These are phyloP conservation scores for Luidia sarsii DNA, from an alignment of 53 echinoderm and acorn worm species.

Conservation along the genomic window DNA sequence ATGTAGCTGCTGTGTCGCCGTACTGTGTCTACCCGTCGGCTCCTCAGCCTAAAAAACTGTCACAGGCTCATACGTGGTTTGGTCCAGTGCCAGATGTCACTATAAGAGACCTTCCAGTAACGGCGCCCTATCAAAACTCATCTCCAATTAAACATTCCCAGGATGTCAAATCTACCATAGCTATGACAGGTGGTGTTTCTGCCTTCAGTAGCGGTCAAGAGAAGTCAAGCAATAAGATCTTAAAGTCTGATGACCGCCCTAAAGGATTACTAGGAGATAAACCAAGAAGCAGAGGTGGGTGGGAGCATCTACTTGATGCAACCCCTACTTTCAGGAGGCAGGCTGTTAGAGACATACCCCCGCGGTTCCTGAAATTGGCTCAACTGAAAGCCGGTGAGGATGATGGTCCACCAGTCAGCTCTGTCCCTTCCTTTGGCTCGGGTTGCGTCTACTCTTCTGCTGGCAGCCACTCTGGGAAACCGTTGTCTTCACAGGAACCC, in stretches of 20 bases:
- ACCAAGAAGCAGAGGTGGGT: background rate
- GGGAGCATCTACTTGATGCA: background rate
- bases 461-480: background rate
- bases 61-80: too few species aligned
- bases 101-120: too few species aligned
- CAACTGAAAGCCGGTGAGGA: slow-evolving; percentile 3
- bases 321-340: background rate
- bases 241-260: background rate
- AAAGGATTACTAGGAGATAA: slow-evolving; percentile 19
- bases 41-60: slow-evolving; percentile 9
- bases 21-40: slow-evolving; percentile 14
- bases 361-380: slow-evolving; percentile 18
- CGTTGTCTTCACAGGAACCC: background rate
- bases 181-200: background rate
- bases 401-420: background rate
- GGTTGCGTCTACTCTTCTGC: slow-evolving; percentile 10
- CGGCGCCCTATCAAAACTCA: background rate
- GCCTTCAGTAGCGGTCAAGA: too few species aligned
- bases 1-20: slow-evolving; percentile 34
- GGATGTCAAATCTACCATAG: background rate
- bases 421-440: slow-evolving; percentile 9
- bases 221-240: background rate
- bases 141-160: background rate
- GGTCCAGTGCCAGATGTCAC: slow-evolving; percentile 12
- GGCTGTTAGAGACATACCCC: slow-evolving; percentile 14